Conservation (phyloP, 1,140 invertebrate genomes). For the Monomorium pharaonis region DNA sequence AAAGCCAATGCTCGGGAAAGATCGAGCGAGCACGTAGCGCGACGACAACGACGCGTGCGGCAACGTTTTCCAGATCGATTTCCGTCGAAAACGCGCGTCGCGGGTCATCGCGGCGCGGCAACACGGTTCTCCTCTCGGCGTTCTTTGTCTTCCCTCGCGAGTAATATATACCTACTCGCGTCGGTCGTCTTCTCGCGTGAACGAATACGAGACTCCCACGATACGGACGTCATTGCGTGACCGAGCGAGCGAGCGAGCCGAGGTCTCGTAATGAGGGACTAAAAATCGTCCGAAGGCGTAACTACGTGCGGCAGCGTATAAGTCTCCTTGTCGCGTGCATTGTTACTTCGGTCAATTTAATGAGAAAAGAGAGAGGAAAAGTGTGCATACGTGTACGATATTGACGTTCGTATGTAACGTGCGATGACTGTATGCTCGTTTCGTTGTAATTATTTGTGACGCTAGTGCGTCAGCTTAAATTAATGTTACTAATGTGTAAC, state of each 20-base stretch:
- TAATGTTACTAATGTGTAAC: neutral
- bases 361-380: neutral
- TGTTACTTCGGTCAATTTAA: slow-evolving; percentile 58
- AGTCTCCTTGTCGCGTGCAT: slow-evolving; percentile 24
- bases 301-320: neutral
- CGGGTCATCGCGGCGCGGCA: slow-evolving; percentile 26
- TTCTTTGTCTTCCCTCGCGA: neutral
- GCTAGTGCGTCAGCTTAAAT: neutral
- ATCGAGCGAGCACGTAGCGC: slow-evolving; percentile 69
- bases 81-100: slow-evolving; percentile 68
- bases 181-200: slow-evolving; percentile 14
- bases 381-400: neutral
- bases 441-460: neutral
- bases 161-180: no score
- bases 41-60: slow-evolving; percentile 24
- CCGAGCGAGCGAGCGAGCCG: slow-evolving; percentile 61
- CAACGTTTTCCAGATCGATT: slow-evolving; percentile 70
- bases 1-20: slow-evolving; percentile 64
- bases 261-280: slow-evolving; percentile 64
- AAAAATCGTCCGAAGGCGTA: slow-evolving; percentile 64
- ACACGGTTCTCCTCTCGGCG: neutral
- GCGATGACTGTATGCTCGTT: neutral
- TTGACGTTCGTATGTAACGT: neutral
- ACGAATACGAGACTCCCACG: slow-evolving; percentile 68
- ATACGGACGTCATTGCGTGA: slow-evolving; percentile 66